Percentiles rank a stretch among this genome's conserved stretches.
Evolutionary conservation across 2,888 invertebrate species (phyloP).

Genomic region (Drosophila pseudotakahashii): DNA sequence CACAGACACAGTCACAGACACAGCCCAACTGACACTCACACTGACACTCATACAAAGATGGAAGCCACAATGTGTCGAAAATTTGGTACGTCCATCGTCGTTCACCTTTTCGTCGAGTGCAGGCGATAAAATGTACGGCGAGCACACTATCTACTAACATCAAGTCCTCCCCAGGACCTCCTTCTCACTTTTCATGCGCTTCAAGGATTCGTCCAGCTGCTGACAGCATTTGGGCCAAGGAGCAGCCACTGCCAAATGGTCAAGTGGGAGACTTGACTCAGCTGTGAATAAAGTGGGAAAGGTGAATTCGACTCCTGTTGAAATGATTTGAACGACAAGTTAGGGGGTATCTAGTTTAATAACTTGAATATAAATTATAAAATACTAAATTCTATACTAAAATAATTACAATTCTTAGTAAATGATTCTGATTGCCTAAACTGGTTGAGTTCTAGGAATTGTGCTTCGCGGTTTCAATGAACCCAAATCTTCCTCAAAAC

Average conservation of each 20-base stretch:
- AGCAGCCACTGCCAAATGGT: slow-evolving; percentile 18
- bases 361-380: too few species aligned
- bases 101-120: slow-evolving; percentile 35
- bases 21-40: background rate
- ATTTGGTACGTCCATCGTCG: slow-evolving; percentile 48
- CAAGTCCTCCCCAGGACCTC: slow-evolving; percentile 1
- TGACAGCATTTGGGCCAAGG: slow-evolving; percentile 4
- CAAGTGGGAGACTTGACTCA: slow-evolving; percentile 4
- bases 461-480: background rate
- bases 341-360: too few species aligned
- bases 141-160: slow-evolving; percentile 5
- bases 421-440: too few species aligned
- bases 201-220: slow-evolving; percentile 23
- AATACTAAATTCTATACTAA: too few species aligned
- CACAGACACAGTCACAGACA: slow-evolving; percentile 1
- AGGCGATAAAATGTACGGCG: slow-evolving; percentile 36
- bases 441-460: too few species aligned
- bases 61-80: slow-evolving; percentile 55
- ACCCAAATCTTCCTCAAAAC: background rate
- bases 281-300: slow-evolving; percentile 1
- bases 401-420: too few species aligned
- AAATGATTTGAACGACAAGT: background rate
- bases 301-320: background rate
- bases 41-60: slow-evolving; percentile 3
- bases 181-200: slow-evolving; percentile 1